Conservation (phyloP, 2,888 invertebrate species). For the Beris morrisii region DNA sequence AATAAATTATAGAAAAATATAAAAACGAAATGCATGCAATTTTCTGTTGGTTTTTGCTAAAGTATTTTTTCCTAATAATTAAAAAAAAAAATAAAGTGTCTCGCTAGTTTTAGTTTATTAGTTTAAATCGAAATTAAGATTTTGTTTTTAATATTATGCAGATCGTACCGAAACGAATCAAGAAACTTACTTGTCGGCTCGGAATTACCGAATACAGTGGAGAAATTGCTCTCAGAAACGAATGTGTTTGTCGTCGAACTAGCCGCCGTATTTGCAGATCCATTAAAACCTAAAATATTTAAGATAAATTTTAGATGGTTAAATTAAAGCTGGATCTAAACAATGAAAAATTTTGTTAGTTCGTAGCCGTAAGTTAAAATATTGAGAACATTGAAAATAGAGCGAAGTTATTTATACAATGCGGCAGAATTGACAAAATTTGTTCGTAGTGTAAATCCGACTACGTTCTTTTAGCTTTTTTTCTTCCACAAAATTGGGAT, state of each 20-base stretch:
- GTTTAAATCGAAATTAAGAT: no score
- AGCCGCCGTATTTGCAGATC: conserved; percentile 46
- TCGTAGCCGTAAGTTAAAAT: neutral
- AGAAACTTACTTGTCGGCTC: conserved; percentile 66
- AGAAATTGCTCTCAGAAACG: conserved; percentile 85
- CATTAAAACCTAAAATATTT: conserved; percentile 55
- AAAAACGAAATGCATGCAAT: conserved; percentile 8
- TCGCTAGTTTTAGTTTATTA: conserved; percentile 18
- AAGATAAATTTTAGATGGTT: conserved; percentile 14
- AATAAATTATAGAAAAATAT: no score
- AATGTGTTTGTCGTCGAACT: conserved; percentile 62
- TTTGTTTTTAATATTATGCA: no score
- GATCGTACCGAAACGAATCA: conserved; percentile 46
- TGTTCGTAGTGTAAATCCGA: neutral
- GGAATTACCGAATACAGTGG: conserved; percentile 81
- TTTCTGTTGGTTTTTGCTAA: neutral
- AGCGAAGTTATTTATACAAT: no score
- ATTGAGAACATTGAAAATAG: neutral
- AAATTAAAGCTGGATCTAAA: neutral
- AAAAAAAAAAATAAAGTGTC: no score
- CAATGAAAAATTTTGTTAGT: neutral
- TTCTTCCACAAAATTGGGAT: no score
- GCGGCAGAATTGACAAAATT: neutral
- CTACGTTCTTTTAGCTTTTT: no score
- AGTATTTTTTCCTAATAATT: no score